phyloP scores from a whole-genome alignment of 2,797 vertebrate species.

The Helicolenus hilgendorfi region DNA sequence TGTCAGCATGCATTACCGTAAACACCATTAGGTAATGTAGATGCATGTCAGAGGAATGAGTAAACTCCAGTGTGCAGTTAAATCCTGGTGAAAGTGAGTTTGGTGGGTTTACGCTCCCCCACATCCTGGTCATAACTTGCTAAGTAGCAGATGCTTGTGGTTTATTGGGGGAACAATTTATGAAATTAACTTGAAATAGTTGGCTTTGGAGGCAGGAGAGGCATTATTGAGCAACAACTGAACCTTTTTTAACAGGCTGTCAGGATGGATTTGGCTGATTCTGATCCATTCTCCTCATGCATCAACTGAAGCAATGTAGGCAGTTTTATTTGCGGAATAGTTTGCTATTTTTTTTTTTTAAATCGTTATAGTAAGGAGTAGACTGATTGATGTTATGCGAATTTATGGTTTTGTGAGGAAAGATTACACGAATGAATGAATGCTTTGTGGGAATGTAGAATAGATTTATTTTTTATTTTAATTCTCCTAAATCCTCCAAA shows the following conservation, averaged over 20 bases:
- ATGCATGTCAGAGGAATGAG: constrained; percentile 14
- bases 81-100: constrained; percentile 26
- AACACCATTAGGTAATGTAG: background rate
- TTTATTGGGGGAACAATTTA: constrained; percentile 72
- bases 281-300: background rate
- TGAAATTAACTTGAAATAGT: constrained; percentile 64
- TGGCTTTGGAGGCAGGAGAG: constrained; percentile 49
- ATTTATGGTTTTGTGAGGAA: constrained; percentile 5
- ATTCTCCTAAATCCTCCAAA: background rate
- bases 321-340: constrained; percentile 22
- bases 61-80: constrained; percentile 2
- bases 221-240: constrained; percentile 63
- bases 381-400: background rate
- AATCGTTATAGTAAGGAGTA: constrained; percentile 10
- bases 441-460: background rate
- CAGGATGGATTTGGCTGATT: constrained; percentile 43
- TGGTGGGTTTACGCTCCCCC: constrained; percentile 2
- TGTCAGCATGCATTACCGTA: background rate
- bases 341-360: background rate
- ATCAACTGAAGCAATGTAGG: background rate
- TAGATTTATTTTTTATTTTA: constrained; percentile 13
- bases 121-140: constrained; percentile 48
- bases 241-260: constrained; percentile 51
- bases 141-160: constrained; percentile 67
- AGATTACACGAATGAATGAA: background rate